These are phyloP conservation scores for Venusia cambrica DNA, from an alignment of 2,888 invertebrate genomes.

Conservation along the genomic window DNA sequence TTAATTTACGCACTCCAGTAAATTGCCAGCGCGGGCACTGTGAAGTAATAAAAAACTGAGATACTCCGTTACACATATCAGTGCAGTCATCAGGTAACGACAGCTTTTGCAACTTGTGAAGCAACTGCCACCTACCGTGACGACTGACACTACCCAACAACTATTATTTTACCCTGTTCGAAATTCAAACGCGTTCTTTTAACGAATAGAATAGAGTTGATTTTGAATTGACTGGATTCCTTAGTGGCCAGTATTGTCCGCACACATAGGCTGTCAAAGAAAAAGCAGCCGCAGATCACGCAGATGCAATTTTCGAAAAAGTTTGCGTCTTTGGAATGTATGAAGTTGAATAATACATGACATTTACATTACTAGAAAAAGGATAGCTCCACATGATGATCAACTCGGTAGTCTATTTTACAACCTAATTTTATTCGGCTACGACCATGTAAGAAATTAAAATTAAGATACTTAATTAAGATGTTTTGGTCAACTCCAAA, in stretches of 20 bases:
- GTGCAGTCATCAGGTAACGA: constrained; percentile 61
- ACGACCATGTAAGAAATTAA: too few species aligned
- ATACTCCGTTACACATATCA: constrained; percentile 67
- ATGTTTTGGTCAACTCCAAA: too few species aligned
- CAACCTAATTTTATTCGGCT: too few species aligned
- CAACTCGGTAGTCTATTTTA: too few species aligned
- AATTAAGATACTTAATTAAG: too few species aligned
- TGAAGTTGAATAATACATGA: too few species aligned
- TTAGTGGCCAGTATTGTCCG: constrained; percentile 28
- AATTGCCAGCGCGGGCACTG: constrained; percentile 28
- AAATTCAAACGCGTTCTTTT: constrained; percentile 25
- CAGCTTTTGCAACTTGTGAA: constrained; percentile 72
- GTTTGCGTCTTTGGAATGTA: too few species aligned
- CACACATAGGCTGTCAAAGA: constrained; percentile 28
- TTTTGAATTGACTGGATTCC: constrained; percentile 16
- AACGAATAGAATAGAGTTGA: constrained; percentile 17
- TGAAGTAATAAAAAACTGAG: constrained; percentile 37
- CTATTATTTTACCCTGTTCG: constrained; percentile 27
- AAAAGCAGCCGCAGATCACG: constrained; percentile 24
- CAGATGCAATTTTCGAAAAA: constrained; percentile 13
- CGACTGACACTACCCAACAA: constrained; percentile 59
- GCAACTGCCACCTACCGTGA: constrained; percentile 65
- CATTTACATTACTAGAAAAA: too few species aligned
- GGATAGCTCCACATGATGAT: too few species aligned
- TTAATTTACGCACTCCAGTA: constrained; percentile 30